A percentile compares a stretch with the other conserved stretches of the same genome.
Conservation (phyloP, 2,113 vertebrate genomes). For the Sebastes schlegelii region DNA sequence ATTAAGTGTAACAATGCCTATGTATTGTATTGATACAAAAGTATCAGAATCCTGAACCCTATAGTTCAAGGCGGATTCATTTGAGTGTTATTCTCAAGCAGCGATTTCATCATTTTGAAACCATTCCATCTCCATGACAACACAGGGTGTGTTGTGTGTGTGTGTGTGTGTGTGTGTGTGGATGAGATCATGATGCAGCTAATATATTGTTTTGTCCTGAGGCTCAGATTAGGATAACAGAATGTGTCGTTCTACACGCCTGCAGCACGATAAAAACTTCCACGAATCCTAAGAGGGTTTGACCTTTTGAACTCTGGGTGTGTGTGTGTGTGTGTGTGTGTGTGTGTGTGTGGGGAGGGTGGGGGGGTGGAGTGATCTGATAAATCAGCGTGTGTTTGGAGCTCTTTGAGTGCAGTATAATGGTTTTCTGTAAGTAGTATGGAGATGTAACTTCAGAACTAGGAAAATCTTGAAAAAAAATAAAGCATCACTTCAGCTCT, state of each 20-base stretch:
- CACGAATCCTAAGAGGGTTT: background rate
- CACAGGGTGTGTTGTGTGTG: conserved; percentile 14
- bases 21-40: background rate
- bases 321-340: too few relatives aligned
- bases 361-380: background rate
- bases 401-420: background rate
- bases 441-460: background rate
- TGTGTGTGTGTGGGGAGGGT: too few relatives aligned
- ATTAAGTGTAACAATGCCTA: too few relatives aligned
- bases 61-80: too few relatives aligned
- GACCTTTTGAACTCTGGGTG: conserved; percentile 32
- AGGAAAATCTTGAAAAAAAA: background rate
- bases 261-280: conserved; percentile 5
- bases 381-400: background rate
- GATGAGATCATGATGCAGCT: conserved; percentile 45
- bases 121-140: conserved; percentile 36
- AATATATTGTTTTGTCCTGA: conserved; percentile 32
- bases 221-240: conserved; percentile 25
- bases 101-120: conserved; percentile 41
- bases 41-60: background rate
- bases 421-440: background rate
- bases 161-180: background rate
- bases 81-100: background rate
- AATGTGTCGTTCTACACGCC: conserved; percentile 12
- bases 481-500: background rate